phyloP scores from a whole-genome alignment of 2,888 invertebrate genomes.

The Agrilus mali region DNA sequence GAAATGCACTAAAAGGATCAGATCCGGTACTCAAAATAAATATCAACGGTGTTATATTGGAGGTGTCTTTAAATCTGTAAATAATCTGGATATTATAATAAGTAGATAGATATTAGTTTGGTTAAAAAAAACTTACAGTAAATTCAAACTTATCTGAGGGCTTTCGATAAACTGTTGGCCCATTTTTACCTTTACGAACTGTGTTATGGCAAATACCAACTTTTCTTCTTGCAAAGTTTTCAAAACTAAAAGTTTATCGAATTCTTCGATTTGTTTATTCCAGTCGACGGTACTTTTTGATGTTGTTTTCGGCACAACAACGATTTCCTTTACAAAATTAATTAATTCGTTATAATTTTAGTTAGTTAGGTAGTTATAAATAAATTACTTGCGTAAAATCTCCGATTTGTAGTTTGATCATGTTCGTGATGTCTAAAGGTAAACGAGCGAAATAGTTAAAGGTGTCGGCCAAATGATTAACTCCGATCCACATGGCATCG shows the following conservation, averaged over 20 bases:
- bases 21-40: slow-evolving; percentile 83
- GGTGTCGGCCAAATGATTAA: slow-evolving; percentile 47
- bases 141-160: slow-evolving; percentile 56
- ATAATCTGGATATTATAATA: neutral
- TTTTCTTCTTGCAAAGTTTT: slow-evolving; percentile 69
- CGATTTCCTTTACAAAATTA: slow-evolving; percentile 38
- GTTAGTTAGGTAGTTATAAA: slow-evolving; percentile 1
- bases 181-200: slow-evolving; percentile 64
- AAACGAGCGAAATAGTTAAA: slow-evolving; percentile 45
- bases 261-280: slow-evolving; percentile 49
- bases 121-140: slow-evolving; percentile 37
- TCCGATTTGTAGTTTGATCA: slow-evolving; percentile 46
- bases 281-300: slow-evolving; percentile 36
- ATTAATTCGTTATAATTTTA: neutral
- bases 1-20: slow-evolving; percentile 75
- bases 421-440: slow-evolving; percentile 38
- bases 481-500: slow-evolving; percentile 56
- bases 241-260: slow-evolving; percentile 72
- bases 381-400: slow-evolving; percentile 43
- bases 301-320: slow-evolving; percentile 32
- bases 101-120: neutral
- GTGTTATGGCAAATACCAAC: slow-evolving; percentile 66
- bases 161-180: slow-evolving; percentile 74
- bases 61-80: slow-evolving; percentile 57
- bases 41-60: slow-evolving; percentile 62